Conservation (phyloP, 2,888 invertebrate species). For the Pyrrhosoma nymphula region DNA sequence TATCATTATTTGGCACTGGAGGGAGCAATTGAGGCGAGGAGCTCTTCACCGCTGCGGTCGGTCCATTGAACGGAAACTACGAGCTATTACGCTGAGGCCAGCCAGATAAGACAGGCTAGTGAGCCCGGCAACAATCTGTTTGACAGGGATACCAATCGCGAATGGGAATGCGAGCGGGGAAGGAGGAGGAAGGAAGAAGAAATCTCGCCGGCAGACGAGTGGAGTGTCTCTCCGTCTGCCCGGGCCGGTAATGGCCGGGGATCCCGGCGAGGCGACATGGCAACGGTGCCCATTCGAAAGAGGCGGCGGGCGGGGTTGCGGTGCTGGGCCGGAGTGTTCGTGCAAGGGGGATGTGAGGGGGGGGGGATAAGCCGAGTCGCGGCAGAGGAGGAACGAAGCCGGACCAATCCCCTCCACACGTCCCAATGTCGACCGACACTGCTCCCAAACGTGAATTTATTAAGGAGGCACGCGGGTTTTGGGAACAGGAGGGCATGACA, state of each 20-base stretch:
- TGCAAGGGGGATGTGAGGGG: neutral
- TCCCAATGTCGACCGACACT: neutral
- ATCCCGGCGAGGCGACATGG: neutral
- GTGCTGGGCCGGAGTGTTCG: neutral
- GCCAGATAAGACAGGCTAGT: neutral
- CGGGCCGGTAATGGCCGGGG: neutral
- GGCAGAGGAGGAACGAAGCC: neutral
- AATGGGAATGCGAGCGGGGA: neutral
- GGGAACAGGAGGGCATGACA: constrained; percentile 48
- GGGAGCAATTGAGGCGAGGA: no score
- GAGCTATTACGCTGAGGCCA: neutral
- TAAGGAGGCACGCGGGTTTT: constrained; percentile 34
- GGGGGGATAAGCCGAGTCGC: neutral
- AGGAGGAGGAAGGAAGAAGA: neutral
- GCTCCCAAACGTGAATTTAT: constrained; percentile 61
- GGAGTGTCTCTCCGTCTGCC: neutral
- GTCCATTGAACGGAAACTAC: neutral
- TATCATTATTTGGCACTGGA: no score
- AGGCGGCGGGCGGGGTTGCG: neutral
- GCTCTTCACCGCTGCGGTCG: neutral
- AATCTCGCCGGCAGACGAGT: neutral
- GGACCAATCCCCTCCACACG: neutral
- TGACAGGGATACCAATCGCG: neutral
- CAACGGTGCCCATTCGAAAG: neutral
- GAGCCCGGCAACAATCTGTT: neutral